Evolutionary conservation across 2,113 vertebrate genomes (phyloP).

Genomic region (Jacana jacana): DNA sequence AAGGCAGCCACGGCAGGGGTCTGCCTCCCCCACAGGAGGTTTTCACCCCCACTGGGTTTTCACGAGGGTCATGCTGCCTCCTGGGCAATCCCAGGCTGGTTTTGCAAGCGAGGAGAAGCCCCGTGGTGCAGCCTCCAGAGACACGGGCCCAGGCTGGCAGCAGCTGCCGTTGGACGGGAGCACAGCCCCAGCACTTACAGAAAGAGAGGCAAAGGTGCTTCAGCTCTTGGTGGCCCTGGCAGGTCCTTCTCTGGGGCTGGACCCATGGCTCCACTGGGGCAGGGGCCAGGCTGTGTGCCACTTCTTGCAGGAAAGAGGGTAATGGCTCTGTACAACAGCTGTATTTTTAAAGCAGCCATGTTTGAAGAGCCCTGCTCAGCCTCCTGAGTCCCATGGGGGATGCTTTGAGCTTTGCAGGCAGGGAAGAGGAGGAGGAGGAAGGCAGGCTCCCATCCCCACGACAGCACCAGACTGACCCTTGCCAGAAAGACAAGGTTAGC

Average conservation of each 20-base stretch:
- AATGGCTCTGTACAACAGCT: rapidly evolving
- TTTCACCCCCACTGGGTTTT: too few species aligned
- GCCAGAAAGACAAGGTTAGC: not conserved
- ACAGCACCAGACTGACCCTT: not conserved
- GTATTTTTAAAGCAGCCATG: rapidly evolving
- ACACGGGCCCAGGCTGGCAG: not conserved
- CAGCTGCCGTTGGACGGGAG: not conserved
- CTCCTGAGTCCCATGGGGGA: not conserved
- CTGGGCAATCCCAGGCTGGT: not conserved
- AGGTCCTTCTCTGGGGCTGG: rapidly evolving
- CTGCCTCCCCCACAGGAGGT: too few species aligned
- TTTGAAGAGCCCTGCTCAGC: not conserved
- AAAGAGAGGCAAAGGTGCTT: not conserved
- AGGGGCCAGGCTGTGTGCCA: rapidly evolving
- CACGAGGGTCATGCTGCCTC: rapidly evolving
- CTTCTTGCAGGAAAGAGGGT: not conserved
- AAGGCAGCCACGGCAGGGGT: not conserved
- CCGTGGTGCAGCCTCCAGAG: not conserved
- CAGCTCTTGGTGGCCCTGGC: not conserved
- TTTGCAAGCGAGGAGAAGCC: not conserved
- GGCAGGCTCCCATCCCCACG: rapidly evolving
- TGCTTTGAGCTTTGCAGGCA: not conserved
- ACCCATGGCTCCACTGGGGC: too few species aligned
- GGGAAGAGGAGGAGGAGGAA: not conserved
- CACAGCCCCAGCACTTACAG: not conserved